Percentiles rank a stretch among this genome's conserved stretches.
Conservation (phyloP, 2,113 vertebrate species). For the Erinaceus europaeus region DNA sequence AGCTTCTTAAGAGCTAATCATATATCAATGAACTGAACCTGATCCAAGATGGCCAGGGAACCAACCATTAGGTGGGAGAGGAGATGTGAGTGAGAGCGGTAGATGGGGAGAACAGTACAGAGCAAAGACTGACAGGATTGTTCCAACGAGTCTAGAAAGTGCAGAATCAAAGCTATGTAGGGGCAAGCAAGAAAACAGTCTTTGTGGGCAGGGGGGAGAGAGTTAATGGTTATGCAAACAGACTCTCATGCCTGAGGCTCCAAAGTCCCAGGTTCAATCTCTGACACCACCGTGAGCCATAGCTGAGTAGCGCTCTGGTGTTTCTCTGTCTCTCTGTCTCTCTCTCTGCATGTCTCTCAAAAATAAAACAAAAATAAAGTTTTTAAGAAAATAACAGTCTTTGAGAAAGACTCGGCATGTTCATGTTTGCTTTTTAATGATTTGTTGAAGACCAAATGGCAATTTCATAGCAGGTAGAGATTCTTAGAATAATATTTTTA, state of each 20-base stretch:
- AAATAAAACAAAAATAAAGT: too few relatives aligned
- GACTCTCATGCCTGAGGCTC: too few relatives aligned
- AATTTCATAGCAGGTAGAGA: not conserved
- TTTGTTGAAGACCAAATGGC: not conserved
- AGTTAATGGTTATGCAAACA: too few relatives aligned
- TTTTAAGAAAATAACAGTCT: too few relatives aligned
- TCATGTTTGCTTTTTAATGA: not conserved
- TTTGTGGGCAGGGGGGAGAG: too few relatives aligned
- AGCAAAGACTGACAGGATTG: not conserved
- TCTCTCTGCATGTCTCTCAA: too few relatives aligned
- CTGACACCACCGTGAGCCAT: too few relatives aligned
- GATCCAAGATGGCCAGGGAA: not conserved
- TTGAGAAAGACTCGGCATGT: not conserved
- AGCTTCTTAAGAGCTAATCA: not conserved
- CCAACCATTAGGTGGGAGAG: not conserved
- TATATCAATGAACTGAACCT: not conserved
- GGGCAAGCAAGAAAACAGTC: not conserved
- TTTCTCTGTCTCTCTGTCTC: too few relatives aligned
- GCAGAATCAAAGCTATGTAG: fast-evolving
- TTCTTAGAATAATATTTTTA: not conserved
- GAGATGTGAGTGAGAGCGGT: not conserved
- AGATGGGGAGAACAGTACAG: too few relatives aligned
- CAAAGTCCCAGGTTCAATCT: too few relatives aligned
- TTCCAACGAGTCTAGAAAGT: not conserved
- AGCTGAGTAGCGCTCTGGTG: too few relatives aligned